Conservation (phyloP, 2,113 vertebrate genomes). For the Rousettus leschenaultii region DNA sequence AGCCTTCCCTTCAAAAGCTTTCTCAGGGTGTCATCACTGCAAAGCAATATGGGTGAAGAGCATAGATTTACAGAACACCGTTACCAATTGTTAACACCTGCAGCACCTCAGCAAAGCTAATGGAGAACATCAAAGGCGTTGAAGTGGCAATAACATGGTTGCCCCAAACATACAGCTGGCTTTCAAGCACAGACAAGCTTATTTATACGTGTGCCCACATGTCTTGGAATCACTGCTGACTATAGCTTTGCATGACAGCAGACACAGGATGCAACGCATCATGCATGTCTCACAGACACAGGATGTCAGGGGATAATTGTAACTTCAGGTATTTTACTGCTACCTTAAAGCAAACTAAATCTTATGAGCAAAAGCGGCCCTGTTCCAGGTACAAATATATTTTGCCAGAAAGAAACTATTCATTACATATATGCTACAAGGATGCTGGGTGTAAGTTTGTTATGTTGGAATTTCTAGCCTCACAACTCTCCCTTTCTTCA, state of each 20-base stretch:
- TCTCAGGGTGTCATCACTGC: background rate
- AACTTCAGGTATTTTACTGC: background rate
- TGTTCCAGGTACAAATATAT: background rate
- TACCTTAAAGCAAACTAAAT: background rate
- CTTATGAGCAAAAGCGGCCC: background rate
- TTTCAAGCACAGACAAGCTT: background rate
- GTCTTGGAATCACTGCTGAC: background rate
- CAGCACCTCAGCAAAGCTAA: background rate
- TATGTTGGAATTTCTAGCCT: background rate
- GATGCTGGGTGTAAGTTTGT: background rate
- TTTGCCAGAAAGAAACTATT: background rate
- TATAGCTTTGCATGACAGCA: background rate
- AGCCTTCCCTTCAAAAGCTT: background rate
- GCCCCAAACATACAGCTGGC: too few species aligned
- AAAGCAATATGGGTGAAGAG: background rate
- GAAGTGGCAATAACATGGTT: background rate
- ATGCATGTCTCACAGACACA: background rate
- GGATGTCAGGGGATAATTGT: background rate
- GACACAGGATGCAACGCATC: background rate
- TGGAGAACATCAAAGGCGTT: background rate
- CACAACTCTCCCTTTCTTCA: background rate
- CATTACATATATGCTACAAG: background rate
- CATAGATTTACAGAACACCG: background rate
- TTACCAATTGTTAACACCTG: background rate
- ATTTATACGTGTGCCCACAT: rapidly evolving